Base-by-base conservation (phyloP, 2,888 invertebrate genomes). In the Alloplasta piceator region DNA sequence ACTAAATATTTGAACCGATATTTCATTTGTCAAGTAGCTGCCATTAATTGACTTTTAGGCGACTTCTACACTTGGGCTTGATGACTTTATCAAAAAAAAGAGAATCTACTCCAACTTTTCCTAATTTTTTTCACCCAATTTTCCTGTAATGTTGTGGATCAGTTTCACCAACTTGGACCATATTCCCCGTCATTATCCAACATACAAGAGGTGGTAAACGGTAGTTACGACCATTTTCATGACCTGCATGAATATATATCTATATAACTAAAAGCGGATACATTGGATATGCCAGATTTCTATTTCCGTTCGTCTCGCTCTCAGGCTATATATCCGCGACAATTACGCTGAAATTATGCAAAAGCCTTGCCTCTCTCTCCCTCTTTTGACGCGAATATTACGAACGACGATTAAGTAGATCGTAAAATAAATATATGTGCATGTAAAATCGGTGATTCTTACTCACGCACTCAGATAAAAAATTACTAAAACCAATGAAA, bases 241-340 rank as follows among this genome's bases (percentile, higher is more conserved):
- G 26, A 26, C 26, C 26, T 26, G 26, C 26, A 39, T 66, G 9
- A 16, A 43, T 10, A 52, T 74, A 38, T 39, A 73, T 39, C 46
- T 14, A 26, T 14, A 36, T 39, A 67, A 12, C 12, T 6, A 52
- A 58, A 56, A 77, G 68, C 73, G 80, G 76, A 80, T 67, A 73
- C 76, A 80, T 80, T 68, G 68, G 68, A 67, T 73, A 80, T 68
- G 60, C 72, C 72, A 71, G 80, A 80, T 80, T 68, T 80, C 72
- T 73, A 80, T 72, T 77, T 77, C 76, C 76, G 76, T 56, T 77
- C 72, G 80, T 72, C 61, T 48, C 72, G 63, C 41, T 48, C 66
- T 60, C 56, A 50, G 26, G 26, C 26, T 26, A 26, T 10, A 66
- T 71, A 71, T 68, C 73, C 63, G 63, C 50, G 66, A 70, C 76